Evolutionary conservation across 2,797 vertebrate genomes (phyloP), one percentile per base, ranked within the genome.

Genomic region (Odontamblyopus rebecca): DNA sequence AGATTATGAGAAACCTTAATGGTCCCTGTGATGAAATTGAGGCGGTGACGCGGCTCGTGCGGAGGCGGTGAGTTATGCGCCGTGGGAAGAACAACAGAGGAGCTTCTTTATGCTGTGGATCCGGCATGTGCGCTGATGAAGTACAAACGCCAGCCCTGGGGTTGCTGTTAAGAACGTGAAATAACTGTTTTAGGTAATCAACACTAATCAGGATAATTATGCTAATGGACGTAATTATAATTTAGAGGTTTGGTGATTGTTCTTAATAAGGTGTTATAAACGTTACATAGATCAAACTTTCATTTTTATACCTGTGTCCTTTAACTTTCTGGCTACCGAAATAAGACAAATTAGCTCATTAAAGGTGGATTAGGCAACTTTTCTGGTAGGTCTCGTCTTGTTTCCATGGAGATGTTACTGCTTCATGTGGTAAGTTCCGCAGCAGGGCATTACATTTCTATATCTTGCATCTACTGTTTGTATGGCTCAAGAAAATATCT

Each of bases 1-100:
- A 72, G 70, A 72, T 27, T 16, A 65, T 50, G 70, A 72, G 27
- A 78, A 81, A 81, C 50, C 66, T 69, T 71, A 70, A 81, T 73
- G 63, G 63, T 75, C 77, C 64, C 32, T 67, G 51, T 59, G 66
- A 71, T 68, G 50, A 76, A 71, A 62, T 30, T 61, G 48, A 59
- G 67, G 67, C 72, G 66, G 41, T 69, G 57, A 35, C 29, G 60
- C 30, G 30, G 7, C n/a, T 32, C 38, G 57, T 60, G 57, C 57
- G 15, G 57, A 62, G 29, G 61, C 71, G 50, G 15, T 19, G 27
- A 67, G 61, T 44, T n/a, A 81, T 61, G 27, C 7, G 50, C 6
- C 61, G 59, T 61, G 51, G 7, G 63, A 72, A 61, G 62, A 76
- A 74, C 63, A 54, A 70, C 2, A 30, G 69, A 68, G 1, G 27